These are phyloP conservation scores for Oryzias melastigma DNA, from an alignment of 2,113 vertebrate genomes.

Conservation along the genomic window DNA sequence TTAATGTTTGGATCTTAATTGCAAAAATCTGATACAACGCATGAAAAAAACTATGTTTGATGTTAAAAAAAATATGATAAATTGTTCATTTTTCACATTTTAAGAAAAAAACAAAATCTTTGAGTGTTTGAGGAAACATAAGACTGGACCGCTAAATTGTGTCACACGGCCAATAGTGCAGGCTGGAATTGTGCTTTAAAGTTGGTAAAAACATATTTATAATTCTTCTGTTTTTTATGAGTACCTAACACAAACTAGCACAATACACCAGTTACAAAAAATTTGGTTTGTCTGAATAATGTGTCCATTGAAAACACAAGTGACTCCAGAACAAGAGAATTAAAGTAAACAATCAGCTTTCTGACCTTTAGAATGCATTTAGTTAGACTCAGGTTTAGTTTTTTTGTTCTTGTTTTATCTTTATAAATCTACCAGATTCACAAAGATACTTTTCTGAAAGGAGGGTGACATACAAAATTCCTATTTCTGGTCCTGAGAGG, in stretches of 20 bases:
- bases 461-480: slow-evolving; percentile 40
- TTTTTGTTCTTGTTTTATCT: slow-evolving; percentile 49
- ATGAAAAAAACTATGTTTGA: neutral
- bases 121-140: neutral
- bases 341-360: slow-evolving; percentile 90
- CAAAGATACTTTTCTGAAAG: slow-evolving; percentile 63
- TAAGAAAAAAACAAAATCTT: neutral
- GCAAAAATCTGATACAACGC: slow-evolving; percentile 1
- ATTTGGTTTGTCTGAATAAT: slow-evolving; percentile 91
- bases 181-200: slow-evolving; percentile 50
- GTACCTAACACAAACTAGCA: slow-evolving; percentile 90
- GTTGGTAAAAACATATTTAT: slow-evolving; percentile 77
- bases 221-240: slow-evolving; percentile 77
- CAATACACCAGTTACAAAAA: slow-evolving; percentile 84
- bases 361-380: slow-evolving; percentile 74
- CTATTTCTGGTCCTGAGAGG: slow-evolving; percentile 64
- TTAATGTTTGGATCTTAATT: slow-evolving; percentile 2
- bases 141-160: neutral
- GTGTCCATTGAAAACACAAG: slow-evolving; percentile 82
- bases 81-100: slow-evolving; percentile 2
- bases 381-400: slow-evolving; percentile 75
- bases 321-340: slow-evolving; percentile 84
- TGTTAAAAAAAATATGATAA: neutral
- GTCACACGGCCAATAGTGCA: slow-evolving; percentile 74
- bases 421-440: slow-evolving; percentile 59